Evolutionary conservation across 2,797 vertebrate species (phyloP), one percentile per base, ranked within the genome.

Genomic region (Echeneis naucrates): DNA sequence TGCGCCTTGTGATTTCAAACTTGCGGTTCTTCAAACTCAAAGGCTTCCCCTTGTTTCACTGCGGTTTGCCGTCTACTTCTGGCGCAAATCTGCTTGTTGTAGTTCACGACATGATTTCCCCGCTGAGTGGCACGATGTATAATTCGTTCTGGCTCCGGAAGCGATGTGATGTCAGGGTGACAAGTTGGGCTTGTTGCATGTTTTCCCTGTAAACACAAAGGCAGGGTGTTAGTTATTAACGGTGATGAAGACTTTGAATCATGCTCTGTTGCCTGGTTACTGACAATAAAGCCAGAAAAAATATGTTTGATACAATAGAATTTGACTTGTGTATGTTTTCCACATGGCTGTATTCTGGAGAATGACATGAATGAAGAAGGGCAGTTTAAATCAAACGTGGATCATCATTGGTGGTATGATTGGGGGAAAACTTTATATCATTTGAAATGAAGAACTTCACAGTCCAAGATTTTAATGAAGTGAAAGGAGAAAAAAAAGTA

Each of bases 201-300:
- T 78, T 32, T 45, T 48, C 21, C 24, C 37, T 1, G 2, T 33
- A 19, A 53, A 37, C 35, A 44, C 55, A 75, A 78, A 84, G 61
- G 62, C n/a, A n/a, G 59, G 35, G 9, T 8, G 51, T 13, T 38
- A 37, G 50, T 62, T 66, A 80, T 85, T 64, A n/a, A 72, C 51
- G 59, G 81, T 63, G 62, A 72, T 58, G 40, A 17, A 16, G 40
- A 56, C 50, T 62, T 67, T 57, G 5, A 56, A 23, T 8, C 26
- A 21, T 21, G 6, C 61, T 42, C 57, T 63, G 88, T 88, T 92
- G 87, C 84, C 77, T 82, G 58, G 87, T 44, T 83, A 89, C 87
- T n/a, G 54, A 57, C 35, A 50, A 45, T 37, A 66, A 65, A 17
- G 8, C 40, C 9, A 61, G 11, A 30, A 70, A 30, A 70, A 59